Base-by-base conservation (phyloP, 1,140 invertebrate genomes). In the Ooceraea biroi region DNA sequence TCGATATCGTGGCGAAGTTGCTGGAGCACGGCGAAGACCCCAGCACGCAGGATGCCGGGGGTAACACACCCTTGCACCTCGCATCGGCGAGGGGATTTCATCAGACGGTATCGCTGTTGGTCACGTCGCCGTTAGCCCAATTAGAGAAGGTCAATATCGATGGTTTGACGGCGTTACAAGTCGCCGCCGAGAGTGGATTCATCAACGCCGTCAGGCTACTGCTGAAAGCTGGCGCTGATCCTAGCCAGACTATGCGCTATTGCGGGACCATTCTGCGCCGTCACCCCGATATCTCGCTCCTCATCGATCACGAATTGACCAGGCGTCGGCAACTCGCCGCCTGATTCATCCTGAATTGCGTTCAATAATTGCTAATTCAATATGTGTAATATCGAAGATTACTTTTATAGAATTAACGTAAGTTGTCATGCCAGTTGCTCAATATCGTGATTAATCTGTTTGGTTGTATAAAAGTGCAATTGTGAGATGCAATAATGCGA, bases 171-270 rank as follows among this genome's bases (percentile, higher is more conserved):
- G 88, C 94, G 0, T 85, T 95, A 0, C 93, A 94, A 74, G 91
- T 94, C 11, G 94, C 94, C 12, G 92, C 94, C 0, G 94, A 94
- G 73, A 95, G 94, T 74, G 93, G 94, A 11, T 94, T 95, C 41
- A 87, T 91, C 3, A 89, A 91, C 25, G 92, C 94, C 3, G 93
- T 94, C 12, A 85, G 30, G 55, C 63, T 92, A 52, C 71, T 93
- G 14, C 36, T 93, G 8, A 87, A 92, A 72, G 91, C 92, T 14
- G 92, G 92, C 19, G 92, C 92, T 0, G 91, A 93, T 85, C 90
- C 91, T 36, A 91, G 86, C 46, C 88, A 91, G 22, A 89, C 87
- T 0, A 36, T 83, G 3, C 65, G 84, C 8, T 84, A 83, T 71
- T 88, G 87, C 4, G 85, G 87, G 2, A 90, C 88, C 0, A 89